A percentile compares a stretch with the other conserved stretches of the same genome.
Evolutionary conservation across 2,113 vertebrate species (phyloP).

Genomic region (Melanerpes aurifrons): DNA sequence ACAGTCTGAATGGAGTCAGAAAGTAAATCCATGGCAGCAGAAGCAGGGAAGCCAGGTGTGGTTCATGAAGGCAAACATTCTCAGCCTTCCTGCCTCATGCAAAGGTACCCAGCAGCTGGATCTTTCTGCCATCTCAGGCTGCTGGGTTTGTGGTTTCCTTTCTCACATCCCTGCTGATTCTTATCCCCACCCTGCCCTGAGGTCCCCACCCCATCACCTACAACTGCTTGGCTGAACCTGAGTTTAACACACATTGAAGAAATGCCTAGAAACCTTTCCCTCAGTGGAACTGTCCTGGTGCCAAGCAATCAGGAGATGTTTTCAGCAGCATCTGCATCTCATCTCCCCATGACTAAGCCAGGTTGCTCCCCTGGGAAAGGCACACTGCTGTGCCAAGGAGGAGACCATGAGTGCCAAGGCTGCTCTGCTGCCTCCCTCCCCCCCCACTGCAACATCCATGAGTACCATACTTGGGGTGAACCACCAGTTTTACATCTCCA

Average conservation of each 20-base stretch:
- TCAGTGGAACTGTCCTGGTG: background rate
- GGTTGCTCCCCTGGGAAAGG: background rate
- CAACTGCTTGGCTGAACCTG: background rate
- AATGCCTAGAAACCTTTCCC: background rate
- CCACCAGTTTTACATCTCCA: background rate
- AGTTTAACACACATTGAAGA: background rate
- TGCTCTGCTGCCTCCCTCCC: background rate
- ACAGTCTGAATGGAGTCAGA: accelerated
- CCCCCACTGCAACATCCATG: accelerated
- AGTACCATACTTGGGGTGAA: background rate
- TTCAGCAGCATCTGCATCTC: background rate
- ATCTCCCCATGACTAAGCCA: accelerated
- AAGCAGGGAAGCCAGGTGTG: background rate
- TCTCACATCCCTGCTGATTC: background rate
- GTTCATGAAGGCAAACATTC: background rate
- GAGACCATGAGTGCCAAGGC: accelerated
- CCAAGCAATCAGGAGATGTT: background rate
- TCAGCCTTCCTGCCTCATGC: background rate
- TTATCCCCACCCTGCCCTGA: background rate
- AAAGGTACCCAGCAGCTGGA: accelerated
- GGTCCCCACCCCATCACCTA: background rate
- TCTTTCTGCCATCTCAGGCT: background rate
- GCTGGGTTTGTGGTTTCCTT: constrained; percentile 15
- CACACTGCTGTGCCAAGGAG: accelerated
- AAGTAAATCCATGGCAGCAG: background rate